Conservation (phyloP, 1,140 invertebrate genomes). For the Acromyrmex charruanus region DNA sequence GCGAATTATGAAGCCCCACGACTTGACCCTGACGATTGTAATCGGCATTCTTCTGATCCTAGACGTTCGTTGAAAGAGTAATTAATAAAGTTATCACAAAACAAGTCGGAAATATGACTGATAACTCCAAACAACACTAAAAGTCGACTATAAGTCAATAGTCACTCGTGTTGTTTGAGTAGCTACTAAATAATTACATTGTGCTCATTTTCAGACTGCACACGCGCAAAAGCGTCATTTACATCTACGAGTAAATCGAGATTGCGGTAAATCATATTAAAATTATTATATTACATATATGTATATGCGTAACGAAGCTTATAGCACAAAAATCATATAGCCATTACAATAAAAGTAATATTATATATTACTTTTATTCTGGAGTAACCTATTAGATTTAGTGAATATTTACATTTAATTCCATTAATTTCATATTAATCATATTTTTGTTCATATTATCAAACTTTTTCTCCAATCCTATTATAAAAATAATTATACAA, state of each 20-base stretch:
- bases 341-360: background rate
- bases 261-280: conserved; percentile 65
- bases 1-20: conserved; percentile 7
- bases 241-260: conserved; percentile 39
- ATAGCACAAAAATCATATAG: background rate
- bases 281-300: background rate
- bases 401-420: background rate
- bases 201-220: conserved; percentile 63
- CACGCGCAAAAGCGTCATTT: background rate
- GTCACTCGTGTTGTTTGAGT: too few relatives aligned
- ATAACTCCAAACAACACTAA: background rate
- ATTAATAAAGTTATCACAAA: conserved; percentile 55
- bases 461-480: too few relatives aligned
- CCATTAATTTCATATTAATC: background rate
- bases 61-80: conserved; percentile 78
- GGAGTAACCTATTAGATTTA: background rate
- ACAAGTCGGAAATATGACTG: background rate
- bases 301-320: background rate
- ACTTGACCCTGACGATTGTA: conserved; percentile 4
- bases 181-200: conserved; percentile 26
- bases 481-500: background rate
- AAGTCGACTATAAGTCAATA: too few relatives aligned
- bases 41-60: conserved; percentile 68
- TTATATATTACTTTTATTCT: conserved; percentile 6
- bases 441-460: background rate